phyloP scores from a whole-genome alignment of 2,113 vertebrate species.

The Neodontobutis hainanensis region DNA sequence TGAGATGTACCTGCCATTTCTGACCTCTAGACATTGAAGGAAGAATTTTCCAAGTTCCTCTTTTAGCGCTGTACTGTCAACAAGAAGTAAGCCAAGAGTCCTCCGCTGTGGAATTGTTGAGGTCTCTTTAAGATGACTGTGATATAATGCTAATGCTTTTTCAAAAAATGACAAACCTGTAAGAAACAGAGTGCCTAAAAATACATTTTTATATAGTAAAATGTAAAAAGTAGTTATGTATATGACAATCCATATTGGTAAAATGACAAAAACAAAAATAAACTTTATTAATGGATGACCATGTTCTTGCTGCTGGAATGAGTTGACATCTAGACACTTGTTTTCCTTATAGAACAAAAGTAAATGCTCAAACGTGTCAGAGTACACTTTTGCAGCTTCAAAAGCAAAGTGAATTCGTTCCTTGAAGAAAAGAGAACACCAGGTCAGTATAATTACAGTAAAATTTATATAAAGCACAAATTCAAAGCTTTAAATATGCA shows the following conservation, averaged over 20 bases:
- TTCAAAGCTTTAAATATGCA: neutral
- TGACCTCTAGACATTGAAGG: slow-evolving; percentile 82
- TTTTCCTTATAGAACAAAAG: slow-evolving; percentile 83
- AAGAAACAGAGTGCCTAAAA: neutral
- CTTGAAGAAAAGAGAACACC: slow-evolving; percentile 60
- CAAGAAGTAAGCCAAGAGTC: slow-evolving; percentile 82
- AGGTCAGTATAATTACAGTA: neutral
- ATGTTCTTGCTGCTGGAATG: slow-evolving; percentile 77
- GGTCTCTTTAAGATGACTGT: slow-evolving; percentile 79
- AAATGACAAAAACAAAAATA: neutral
- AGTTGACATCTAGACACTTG: slow-evolving; percentile 81
- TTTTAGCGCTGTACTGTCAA: slow-evolving; percentile 83
- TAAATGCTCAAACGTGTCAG: slow-evolving; percentile 81
- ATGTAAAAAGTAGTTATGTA: too few species aligned
- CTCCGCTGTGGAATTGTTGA: slow-evolving; percentile 74
- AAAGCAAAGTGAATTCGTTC: slow-evolving; percentile 80
- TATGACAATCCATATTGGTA: too few species aligned
- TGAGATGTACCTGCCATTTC: neutral
- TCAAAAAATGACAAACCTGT: slow-evolving; percentile 83
- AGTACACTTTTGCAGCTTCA: slow-evolving; percentile 77
- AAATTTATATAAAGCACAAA: neutral
- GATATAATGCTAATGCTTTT: slow-evolving; percentile 80
- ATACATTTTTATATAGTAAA: too few species aligned
- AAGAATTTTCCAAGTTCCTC: slow-evolving; percentile 82
- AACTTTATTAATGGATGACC: slow-evolving; percentile 61